A percentile compares a stretch with the other conserved stretches of the same genome.
phyloP scores from a whole-genome alignment of 92 coral and sea anemone species.

The Actinostola sp. region DNA sequence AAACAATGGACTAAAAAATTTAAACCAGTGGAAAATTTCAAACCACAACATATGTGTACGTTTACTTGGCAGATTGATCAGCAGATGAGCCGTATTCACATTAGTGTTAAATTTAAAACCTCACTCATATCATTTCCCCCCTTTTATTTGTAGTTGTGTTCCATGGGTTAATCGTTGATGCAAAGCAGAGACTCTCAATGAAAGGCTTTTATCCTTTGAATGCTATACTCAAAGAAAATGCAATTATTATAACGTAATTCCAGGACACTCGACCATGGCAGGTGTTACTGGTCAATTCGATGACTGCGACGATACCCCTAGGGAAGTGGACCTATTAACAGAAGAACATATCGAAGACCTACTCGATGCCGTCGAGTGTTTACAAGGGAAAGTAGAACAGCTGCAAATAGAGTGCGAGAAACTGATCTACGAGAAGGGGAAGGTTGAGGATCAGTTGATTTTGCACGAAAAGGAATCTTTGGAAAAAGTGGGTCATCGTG shows the following conservation, averaged over 20 bases:
- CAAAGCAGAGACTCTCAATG: too few species aligned
- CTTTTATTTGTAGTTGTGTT: too few species aligned
- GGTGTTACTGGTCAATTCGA: conserved; percentile 38
- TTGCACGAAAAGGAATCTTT: conserved; percentile 77
- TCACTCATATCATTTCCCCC: too few species aligned
- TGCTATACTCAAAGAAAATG: conserved; percentile 6
- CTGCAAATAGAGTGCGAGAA: conserved; percentile 91
- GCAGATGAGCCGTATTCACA: too few species aligned
- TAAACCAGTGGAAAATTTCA: too few species aligned
- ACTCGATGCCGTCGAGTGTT: conserved; percentile 82
- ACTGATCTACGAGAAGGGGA: conserved; percentile 67
- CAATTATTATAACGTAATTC: background rate
- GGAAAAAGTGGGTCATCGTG: conserved; percentile 45
- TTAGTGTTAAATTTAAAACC: too few species aligned
- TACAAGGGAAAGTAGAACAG: conserved; percentile 83
- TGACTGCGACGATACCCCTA: conserved; percentile 71
- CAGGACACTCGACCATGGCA: conserved; percentile 7
- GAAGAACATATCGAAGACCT: conserved; percentile 96
- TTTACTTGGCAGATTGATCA: too few species aligned
- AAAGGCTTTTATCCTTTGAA: too few species aligned
- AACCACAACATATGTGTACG: too few species aligned
- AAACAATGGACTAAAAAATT: too few species aligned
- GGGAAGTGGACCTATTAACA: conserved; percentile 88
- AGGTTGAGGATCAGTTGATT: conserved; percentile 72
- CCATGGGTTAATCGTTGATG: too few species aligned